Evolutionary conservation across 2,888 invertebrate genomes (phyloP), one percentile per base, ranked within the genome.

Genomic region (Microdon myrmicae): DNA sequence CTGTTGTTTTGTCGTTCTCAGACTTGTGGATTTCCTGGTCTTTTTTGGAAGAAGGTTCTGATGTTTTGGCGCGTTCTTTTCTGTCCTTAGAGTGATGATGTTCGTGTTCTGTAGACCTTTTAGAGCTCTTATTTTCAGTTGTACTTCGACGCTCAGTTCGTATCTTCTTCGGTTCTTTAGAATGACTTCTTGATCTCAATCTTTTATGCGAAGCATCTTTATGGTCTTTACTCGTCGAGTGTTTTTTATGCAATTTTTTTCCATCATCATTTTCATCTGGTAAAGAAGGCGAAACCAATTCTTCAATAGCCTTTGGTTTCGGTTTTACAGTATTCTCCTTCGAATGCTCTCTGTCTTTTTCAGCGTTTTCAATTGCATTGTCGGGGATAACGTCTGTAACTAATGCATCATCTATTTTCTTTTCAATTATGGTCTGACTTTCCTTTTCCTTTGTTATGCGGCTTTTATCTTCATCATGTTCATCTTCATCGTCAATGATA

Each of bases 211-310:
- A n/a, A n/a, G n/a, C n/a, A n/a, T n/a, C n/a, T n/a, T n/a, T n/a
- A n/a, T n/a, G n/a, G n/a, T n/a, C n/a, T n/a, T n/a, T n/a, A n/a
- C n/a, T n/a, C n/a, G 19, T 4, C 31, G 10, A 20, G 17, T 13
- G 10, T n/a, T 20, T 56, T n/a, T 26, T 56, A 23, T 54, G 58
- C 5, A 66, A 41, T 5, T 49, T 29, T 2, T 48, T 29, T 10
- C 55, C 51, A 23, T 45, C 14, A 8, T 45, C 49, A 12, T 56
- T 44, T 19, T 66, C 60, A 23, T 68, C 58, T 38, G 66, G 61
- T 9, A 54, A n/a, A 3, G 41, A 12, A 8, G 22, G n/a, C 2
- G 20, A 9, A 8, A 31, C 19, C 3, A 8, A 7, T 4, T 32
- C 19, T 12, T 8, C 9, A 17, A 10, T 14, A 14, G 17, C 22